phyloP scores from a whole-genome alignment of 92 coral and sea anemone genomes.

The Phenganax subtilis region DNA sequence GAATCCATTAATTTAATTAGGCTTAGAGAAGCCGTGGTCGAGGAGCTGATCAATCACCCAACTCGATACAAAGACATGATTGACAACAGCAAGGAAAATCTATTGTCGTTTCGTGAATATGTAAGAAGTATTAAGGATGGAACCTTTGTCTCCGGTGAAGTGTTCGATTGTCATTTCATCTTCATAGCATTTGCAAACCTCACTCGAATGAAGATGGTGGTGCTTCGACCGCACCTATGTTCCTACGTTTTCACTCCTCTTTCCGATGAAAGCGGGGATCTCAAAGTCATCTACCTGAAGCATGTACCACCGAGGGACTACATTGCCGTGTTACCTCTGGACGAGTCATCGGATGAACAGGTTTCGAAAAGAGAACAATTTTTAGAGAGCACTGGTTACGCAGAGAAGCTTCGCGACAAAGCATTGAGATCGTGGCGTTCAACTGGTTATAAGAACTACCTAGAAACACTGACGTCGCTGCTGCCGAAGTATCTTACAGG shows the following conservation, averaged over 20 bases:
- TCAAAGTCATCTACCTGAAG: conserved; percentile 13
- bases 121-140: conserved; percentile 34
- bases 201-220: conserved; percentile 20
- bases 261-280: neutral
- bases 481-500: conserved; percentile 40
- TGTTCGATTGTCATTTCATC: conserved; percentile 27
- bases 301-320: conserved; percentile 39
- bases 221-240: conserved; percentile 19
- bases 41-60: conserved; percentile 28
- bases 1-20: neutral
- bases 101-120: conserved; percentile 32
- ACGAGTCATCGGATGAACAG: conserved; percentile 12
- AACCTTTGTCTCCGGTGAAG: conserved; percentile 27
- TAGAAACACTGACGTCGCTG: conserved; percentile 10
- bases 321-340: conserved; percentile 9
- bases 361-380: conserved; percentile 4
- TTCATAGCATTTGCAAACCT: conserved; percentile 33
- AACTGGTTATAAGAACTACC: conserved; percentile 18
- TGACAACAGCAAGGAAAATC: conserved; percentile 27
- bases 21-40: conserved; percentile 11
- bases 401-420: conserved; percentile 5
- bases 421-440: conserved; percentile 35
- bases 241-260: conserved; percentile 30
- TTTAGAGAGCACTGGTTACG: conserved; percentile 4
- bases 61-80: conserved; percentile 39